These are phyloP conservation scores for Drosophila lacicola DNA, from an alignment of 2,888 invertebrate genomes.

Conservation along the genomic window DNA sequence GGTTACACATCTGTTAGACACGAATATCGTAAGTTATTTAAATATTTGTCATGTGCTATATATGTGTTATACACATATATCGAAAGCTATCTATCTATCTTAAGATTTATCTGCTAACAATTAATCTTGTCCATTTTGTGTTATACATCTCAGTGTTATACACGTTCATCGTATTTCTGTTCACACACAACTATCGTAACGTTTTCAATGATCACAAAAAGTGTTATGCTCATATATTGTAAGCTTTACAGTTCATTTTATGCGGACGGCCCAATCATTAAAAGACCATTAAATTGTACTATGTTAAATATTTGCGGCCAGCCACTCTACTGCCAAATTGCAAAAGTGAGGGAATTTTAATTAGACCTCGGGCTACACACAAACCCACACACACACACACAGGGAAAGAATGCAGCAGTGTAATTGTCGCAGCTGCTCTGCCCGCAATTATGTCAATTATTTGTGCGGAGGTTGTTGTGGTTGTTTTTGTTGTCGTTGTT, in stretches of 20 bases:
- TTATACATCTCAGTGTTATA: too few relatives aligned
- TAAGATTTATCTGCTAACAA: background rate
- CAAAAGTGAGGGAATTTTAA: slow-evolving; percentile 43
- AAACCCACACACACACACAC: background rate
- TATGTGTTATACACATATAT: background rate
- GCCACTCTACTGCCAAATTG: slow-evolving; percentile 7
- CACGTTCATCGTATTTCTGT: too few relatives aligned
- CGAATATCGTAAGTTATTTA: too few relatives aligned
- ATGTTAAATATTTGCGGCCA: slow-evolving; percentile 30
- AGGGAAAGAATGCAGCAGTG: slow-evolving; percentile 29
- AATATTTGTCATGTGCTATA: background rate
- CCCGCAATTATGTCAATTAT: slow-evolving; percentile 51
- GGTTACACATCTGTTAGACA: background rate
- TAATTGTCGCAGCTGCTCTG: slow-evolving; percentile 34
- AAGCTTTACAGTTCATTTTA: background rate
- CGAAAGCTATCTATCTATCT: background rate
- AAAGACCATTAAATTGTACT: slow-evolving; percentile 14
- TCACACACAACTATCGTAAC: too few relatives aligned
- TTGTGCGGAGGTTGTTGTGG: slow-evolving; percentile 21
- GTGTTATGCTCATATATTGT: too few relatives aligned
- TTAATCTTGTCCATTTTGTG: background rate
- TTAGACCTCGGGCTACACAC: slow-evolving; percentile 32
- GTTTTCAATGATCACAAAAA: too few relatives aligned
- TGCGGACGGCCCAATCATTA: background rate
- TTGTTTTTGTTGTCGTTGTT: slow-evolving; percentile 6